phyloP scores from a whole-genome alignment of 2,113 vertebrate species.

The Rattus norvegicus region GRCr8 NC_086023.1:162532001-162532500 shows the following conservation, averaged over 20 bases:
- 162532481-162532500: neutral
- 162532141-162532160: neutral
- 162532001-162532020: neutral
- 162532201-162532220: neutral
- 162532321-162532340: too few species aligned
- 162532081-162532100: neutral
- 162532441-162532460: too few species aligned
- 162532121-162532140: neutral
- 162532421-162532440: too few species aligned
- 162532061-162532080: neutral
- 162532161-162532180: neutral
- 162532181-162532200: neutral
- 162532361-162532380: neutral
- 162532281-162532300: too few species aligned
- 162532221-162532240: too few species aligned
- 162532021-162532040: neutral
- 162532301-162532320: too few species aligned
- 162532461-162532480: too few species aligned
- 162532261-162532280: too few species aligned
- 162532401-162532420: too few species aligned
- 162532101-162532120: neutral
- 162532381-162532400: neutral
- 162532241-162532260: too few species aligned
- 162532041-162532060: neutral
- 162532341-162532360: neutral